Evolutionary conservation across 2,113 vertebrate genomes (phyloP).

Genomic region (Callithrix jacchus): DNA sequence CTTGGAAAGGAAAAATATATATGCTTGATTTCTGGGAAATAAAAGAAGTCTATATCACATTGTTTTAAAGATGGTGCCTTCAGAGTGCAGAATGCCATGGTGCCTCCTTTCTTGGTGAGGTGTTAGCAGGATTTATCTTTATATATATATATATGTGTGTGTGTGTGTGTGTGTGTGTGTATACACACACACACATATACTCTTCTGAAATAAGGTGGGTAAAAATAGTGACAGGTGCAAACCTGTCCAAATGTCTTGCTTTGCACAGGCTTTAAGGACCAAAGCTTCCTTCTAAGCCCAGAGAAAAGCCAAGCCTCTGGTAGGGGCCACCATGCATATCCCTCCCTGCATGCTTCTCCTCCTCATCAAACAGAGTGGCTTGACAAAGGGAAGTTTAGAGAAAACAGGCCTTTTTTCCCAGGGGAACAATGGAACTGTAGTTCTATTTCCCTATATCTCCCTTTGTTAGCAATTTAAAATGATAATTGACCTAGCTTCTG

Average conservation of each 20-base stretch:
- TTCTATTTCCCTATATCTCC: constrained; percentile 14
- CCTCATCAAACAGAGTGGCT: not conserved
- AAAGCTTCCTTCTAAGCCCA: not conserved
- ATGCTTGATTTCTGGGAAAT: not conserved
- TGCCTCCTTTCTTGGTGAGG: not conserved
- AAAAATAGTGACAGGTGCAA: not conserved
- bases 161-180: too few species aligned
- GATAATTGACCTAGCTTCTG: not conserved
- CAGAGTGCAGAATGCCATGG: not conserved
- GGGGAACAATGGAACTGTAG: constrained; percentile 14
- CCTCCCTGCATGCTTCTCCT: not conserved
- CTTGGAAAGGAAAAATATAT: not conserved
- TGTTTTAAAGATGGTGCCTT: constrained; percentile 10
- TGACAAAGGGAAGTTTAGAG: not conserved
- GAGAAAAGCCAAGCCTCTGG: not conserved
- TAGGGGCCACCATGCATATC: not conserved
- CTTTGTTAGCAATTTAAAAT: constrained; percentile 48
- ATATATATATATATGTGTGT: too few species aligned
- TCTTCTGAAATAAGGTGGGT: not conserved
- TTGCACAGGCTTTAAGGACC: not conserved
- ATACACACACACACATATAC: not conserved
- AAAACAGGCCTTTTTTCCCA: constrained; percentile 42
- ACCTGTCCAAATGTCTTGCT: not conserved
- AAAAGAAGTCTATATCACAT: not conserved
- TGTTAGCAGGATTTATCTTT: not conserved